phyloP scores from a whole-genome alignment of 92 coral and sea anemone genomes.

The Zoanthus sociatus region DNA sequence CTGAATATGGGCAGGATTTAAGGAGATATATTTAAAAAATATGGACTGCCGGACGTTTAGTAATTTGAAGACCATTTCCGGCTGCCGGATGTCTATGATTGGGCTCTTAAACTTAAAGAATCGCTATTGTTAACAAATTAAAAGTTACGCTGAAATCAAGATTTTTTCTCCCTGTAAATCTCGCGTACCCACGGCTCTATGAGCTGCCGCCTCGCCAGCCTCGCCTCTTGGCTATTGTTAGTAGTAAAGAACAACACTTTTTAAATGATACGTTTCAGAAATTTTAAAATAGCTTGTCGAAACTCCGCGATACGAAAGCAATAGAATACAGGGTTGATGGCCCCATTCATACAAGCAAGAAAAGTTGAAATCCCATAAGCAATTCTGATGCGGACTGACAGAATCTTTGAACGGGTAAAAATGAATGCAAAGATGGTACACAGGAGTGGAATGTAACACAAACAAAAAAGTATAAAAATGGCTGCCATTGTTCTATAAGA shows the following conservation, averaged over 20 bases:
- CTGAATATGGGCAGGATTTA: too few species aligned
- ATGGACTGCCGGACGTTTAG: too few species aligned
- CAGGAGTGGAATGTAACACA: constrained; percentile 37
- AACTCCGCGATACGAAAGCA: constrained; percentile 39
- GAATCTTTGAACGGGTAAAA: constrained; percentile 21
- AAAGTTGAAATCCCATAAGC: constrained; percentile 43
- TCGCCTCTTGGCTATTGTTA: too few species aligned
- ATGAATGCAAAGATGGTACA: constrained; percentile 33
- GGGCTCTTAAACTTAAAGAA: too few species aligned
- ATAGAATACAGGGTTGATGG: constrained; percentile 31
- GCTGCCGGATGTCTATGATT: too few species aligned
- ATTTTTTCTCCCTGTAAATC: too few species aligned
- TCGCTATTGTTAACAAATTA: too few species aligned
- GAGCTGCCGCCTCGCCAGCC: too few species aligned
- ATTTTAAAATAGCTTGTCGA: constrained; percentile 24
- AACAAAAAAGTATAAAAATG: constrained; percentile 10
- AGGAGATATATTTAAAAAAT: too few species aligned
- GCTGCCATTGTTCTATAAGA: constrained; percentile 46
- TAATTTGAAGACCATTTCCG: too few species aligned
- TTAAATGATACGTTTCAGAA: neutral
- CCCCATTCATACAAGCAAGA: constrained; percentile 34
- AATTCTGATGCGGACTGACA: constrained; percentile 4
- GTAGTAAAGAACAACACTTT: neutral
- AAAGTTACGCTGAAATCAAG: too few species aligned
- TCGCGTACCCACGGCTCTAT: too few species aligned